phyloP scores from a whole-genome alignment of 1,140 invertebrate species.

The Gonioctena quinquepunctata region DNA sequence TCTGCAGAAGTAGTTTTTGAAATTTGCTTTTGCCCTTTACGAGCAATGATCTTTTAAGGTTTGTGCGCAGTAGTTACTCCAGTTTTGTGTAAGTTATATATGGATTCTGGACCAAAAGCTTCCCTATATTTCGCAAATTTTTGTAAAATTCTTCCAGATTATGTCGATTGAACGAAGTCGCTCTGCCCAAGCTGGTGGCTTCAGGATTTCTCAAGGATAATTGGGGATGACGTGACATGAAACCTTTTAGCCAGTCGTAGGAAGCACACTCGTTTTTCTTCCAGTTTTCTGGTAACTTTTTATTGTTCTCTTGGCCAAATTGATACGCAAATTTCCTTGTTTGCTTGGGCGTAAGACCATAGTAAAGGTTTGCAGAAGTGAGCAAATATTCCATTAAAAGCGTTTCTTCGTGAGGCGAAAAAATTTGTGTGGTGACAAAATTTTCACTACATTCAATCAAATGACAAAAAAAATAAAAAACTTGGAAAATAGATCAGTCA shows the following conservation, averaged over 20 bases:
- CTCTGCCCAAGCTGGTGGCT: neutral
- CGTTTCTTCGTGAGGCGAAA: conserved; percentile 21
- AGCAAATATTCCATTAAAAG: conserved; percentile 23
- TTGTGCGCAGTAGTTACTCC: conserved; percentile 56
- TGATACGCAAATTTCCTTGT: conserved; percentile 5
- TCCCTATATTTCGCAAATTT: conserved; percentile 15
- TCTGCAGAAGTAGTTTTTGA: conserved; percentile 55
- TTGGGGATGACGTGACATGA: conserved; percentile 3
- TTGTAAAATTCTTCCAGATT: conserved; percentile 16
- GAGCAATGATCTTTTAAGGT: conserved; percentile 51
- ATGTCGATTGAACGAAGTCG: conserved; percentile 9
- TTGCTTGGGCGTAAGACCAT: conserved; percentile 18
- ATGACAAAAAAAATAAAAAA: no score
- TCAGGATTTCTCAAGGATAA: conserved; percentile 18
- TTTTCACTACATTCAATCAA: no score
- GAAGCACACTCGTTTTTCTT: conserved; percentile 8
- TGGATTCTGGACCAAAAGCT: conserved; percentile 9
- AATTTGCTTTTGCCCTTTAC: conserved; percentile 53
- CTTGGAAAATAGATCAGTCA: no score
- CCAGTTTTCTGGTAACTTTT: conserved; percentile 21
- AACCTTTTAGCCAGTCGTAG: conserved; percentile 17
- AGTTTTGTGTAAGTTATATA: conserved; percentile 53
- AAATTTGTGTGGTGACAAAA: no score
- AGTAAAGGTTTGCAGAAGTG: conserved; percentile 13
- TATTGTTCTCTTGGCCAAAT: conserved; percentile 13